phyloP scores from a whole-genome alignment of 1,140 invertebrate species.

The Aphelinus atriplicis region DNA sequence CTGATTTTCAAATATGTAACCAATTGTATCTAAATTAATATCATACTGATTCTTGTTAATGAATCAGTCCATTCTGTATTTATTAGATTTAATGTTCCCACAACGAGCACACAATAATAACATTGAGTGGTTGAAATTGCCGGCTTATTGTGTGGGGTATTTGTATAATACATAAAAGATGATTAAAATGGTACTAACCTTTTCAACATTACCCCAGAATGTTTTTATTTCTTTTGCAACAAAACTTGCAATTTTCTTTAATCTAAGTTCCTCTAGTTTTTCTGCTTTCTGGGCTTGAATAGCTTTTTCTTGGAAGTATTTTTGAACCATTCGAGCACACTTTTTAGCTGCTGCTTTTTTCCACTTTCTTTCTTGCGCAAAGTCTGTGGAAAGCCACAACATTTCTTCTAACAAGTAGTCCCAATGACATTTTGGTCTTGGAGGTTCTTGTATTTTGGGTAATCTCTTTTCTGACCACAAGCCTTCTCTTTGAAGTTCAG shows the following conservation, averaged over 20 bases:
- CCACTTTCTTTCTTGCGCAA: conserved; percentile 97
- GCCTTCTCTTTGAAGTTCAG: conserved; percentile 88
- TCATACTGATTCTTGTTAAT: conserved; percentile 19
- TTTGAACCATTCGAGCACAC: conserved; percentile 90
- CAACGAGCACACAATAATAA: conserved; percentile 64
- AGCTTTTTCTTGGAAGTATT: conserved; percentile 95
- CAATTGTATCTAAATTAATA: conserved; percentile 34
- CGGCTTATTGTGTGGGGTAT: conserved; percentile 66
- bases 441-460: conserved; percentile 92
- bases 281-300: conserved; percentile 88
- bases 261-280: conserved; percentile 87
- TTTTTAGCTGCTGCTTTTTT: conserved; percentile 96
- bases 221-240: conserved; percentile 93
- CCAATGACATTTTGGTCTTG: conserved; percentile 94
- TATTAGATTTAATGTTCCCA: conserved; percentile 60
- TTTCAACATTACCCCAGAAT: conserved; percentile 97
- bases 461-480: conserved; percentile 92
- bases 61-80: conserved; percentile 32
- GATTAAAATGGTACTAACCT: conserved; percentile 67
- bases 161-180: conserved; percentile 11
- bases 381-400: conserved; percentile 97
- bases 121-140: conserved; percentile 56
- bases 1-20: neutral
- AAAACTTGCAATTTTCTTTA: conserved; percentile 87
- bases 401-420: conserved; percentile 99